Evolutionary conservation across 1,140 invertebrate species (phyloP), one percentile per base, ranked within the genome.

Genomic region (Penaeus japonicus): DNA sequence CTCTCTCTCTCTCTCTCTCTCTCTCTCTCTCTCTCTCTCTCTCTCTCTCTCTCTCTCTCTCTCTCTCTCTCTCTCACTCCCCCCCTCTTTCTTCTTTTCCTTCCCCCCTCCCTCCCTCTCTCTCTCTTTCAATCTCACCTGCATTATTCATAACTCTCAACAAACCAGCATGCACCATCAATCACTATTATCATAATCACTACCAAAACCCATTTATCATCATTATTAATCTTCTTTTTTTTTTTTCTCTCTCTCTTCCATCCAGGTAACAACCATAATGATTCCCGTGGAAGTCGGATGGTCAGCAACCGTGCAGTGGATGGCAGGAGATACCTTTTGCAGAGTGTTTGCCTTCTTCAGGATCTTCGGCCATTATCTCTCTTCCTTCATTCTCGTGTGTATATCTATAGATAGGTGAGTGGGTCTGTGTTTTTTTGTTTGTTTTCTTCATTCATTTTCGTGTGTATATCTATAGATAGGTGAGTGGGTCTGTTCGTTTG

Each of bases 281-380:
- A 97, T 97, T 96, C 97, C 97, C 10, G 91, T 97, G 90, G 97
- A 98, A 94, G 97, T 98, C 77, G 96, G 94, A 86, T 97, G 97
- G 96, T 95, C 96, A 0, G 94, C 93, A 75, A 97, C 96, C 0
- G 96, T 97, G 27, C 94, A 95, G 83, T 98, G 97, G 97, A 79
- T 78, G 79, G 92, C 95, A 2, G 96, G 96, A 0, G 96, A 97
- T 92, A 93, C 94, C 4, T 94, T 96, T 94, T 97, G 97, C 92
- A 94, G 96, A 39, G 93, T 97, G 86, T 96, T 97, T 95, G 94
- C 95, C 90, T 97, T 97, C 93, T 96, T 97, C 90, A 93, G 97
- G 85, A 96, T 95, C 79, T 97, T 97, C 92, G 97, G 97, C 1
- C 93, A 97, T 0, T 97, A 96, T 92, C 93, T 97, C 78, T 97